Base-by-base conservation (phyloP, 2,888 invertebrate species). In the Cosmia trapezina region DNA sequence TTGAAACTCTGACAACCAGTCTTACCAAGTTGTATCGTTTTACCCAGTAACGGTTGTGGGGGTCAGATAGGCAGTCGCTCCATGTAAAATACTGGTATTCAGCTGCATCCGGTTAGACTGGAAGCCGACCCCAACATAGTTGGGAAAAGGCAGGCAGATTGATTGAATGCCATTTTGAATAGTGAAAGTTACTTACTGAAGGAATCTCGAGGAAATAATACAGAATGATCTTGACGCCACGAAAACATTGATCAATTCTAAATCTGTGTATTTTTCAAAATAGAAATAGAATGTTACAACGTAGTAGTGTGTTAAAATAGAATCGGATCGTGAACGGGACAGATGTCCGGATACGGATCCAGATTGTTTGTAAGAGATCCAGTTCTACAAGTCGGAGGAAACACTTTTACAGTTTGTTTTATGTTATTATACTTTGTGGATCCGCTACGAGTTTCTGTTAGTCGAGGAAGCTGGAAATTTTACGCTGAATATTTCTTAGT, bases 291-390 rank as follows among this genome's bases (percentile, higher is more conserved):
- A 67, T 64, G 47, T 67, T 63, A 75, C 49, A 81, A 51, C 14
- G 45, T 61, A 41, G 62, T 59, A 51, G 45, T 11, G 43, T 64
- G 54, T 82, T 49, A n/a, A 78, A 80, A 78, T 80, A 80, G 64
- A 71, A 51, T 22, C 45, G 51, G 41, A 47, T 5, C 59, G 69
- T 28, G 62, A 45, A 76, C 17, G 12, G 45, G 63, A 64, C 83
- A 78, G 73, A 67, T 73, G 83, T 64, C 65, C 66, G 83, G 66
- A 69, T 45, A 70, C 22, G 45, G 33, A 60, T 45, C 28, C 45
- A 62, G 79, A 78, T 70, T 83, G 82, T 77, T 80, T 63, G 73
- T 57, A 41, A 51, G 57, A 54, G 57, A 66, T 66, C 49, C 45
- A 49, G 53, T 65, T 67, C 14, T 28, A 67, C 54, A 66, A 68